Percentiles rank a stretch among this genome's conserved stretches.
Conservation (phyloP, 2,797 vertebrate species). For the Buphagus erythrorhynchus region DNA sequence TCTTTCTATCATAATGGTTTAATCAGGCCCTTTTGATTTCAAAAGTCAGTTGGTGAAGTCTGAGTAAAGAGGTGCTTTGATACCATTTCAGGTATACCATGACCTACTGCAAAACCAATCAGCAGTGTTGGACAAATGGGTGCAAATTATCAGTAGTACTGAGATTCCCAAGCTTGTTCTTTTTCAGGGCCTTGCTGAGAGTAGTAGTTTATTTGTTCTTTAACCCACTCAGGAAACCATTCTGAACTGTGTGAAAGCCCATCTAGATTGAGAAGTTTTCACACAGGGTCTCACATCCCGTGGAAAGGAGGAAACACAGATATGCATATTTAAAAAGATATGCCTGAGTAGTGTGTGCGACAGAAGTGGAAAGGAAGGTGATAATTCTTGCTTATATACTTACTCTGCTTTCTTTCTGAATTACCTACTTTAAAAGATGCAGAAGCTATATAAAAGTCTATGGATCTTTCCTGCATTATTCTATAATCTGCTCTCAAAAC, state of each 20-base stretch:
- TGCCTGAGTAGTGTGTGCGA: neutral
- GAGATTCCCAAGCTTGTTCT: neutral
- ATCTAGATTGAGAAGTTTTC: neutral
- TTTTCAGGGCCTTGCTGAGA: neutral
- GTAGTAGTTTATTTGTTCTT: neutral
- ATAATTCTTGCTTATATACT: neutral
- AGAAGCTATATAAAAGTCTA: neutral
- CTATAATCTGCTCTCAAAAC: neutral
- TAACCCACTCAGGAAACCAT: neutral
- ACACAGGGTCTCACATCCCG: neutral
- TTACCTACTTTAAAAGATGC: neutral
- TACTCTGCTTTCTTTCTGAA: neutral
- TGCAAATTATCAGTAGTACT: neutral
- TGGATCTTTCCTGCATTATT: neutral
- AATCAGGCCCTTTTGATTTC: neutral
- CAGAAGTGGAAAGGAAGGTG: neutral
- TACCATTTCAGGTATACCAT: neutral
- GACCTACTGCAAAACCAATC: neutral
- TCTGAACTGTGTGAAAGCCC: neutral
- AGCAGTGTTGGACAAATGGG: neutral
- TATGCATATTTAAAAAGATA: neutral
- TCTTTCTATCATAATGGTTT: neutral
- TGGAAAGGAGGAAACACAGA: neutral
- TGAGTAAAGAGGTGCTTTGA: neutral
- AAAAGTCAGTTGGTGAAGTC: neutral